Base-by-base conservation (phyloP, 2,888 invertebrate species). In the Orchesella flavescens region DNA sequence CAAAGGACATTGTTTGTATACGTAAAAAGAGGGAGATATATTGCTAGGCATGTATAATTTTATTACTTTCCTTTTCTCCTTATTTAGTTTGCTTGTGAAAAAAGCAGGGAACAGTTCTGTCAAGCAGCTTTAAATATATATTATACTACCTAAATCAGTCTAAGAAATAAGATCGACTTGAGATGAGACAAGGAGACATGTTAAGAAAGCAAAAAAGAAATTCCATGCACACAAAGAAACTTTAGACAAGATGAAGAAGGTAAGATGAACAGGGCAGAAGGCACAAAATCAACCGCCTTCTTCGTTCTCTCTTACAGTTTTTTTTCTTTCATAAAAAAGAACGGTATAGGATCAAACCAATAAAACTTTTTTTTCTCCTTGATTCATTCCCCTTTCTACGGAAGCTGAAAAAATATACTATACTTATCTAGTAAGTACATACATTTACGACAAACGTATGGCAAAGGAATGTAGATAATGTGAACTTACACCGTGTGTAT, bases 321-420 rank as follows among this genome's bases (percentile, higher is more conserved):
- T 68, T n/a, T n/a, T n/a, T n/a, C n/a, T 82, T 61, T 63, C 81
- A 69, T 69, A 68, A 75, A 82, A 75, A 66, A 76, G 63, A 49
- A 73, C 65, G 53, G 76, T 72, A 24, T 76, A 72, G 76, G 71
- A 76, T 72, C 82, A 82, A 82, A 82, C 82, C 76, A 82, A 82
- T 82, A 76, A 74, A 80, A 68, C 61, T 81, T 74, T 59, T 66
- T 61, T 61, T 21, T 59, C 65, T 73, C 23, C 1, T 46, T 15
- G 43, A 55, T 78, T 34, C 53, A 53, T 73, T 73, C 59, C 75
- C 34, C 34, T 34, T 34, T 34, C 34, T 7, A 34, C 34, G 34
- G 34, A 34, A 34, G 34, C 34, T 34, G 34, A 34, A 2, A 34
- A 34, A 34, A 2, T 34, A 34, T 34, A n/a, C n/a, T n/a, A n/a